Base-by-base conservation (phyloP, 2,888 invertebrate species). In the Eupithecia inturbata region DNA sequence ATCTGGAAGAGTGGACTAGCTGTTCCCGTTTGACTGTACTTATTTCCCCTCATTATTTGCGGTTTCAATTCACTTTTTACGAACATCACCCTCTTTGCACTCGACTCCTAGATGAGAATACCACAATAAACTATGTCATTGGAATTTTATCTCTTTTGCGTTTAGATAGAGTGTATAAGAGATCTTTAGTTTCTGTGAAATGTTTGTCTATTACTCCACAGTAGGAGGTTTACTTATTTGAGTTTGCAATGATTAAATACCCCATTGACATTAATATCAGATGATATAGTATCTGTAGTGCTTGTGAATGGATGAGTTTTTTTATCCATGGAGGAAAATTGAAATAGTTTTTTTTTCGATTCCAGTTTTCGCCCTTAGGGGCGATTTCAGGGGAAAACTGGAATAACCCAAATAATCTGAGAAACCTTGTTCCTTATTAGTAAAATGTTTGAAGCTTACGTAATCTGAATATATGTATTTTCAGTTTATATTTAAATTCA, bases 61-160 rank as follows among this genome's bases (percentile, higher is more conserved):
- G 93, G 93, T 93, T 94, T 93, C 92, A 93, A 94, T 94, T 92
- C 90, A 85, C 91, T 94, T 94, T 94, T 94, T 94, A 93, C 91
- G 87, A 89, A 82, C 87, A 19, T 67, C 49, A 89, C 91, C 90
- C 91, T 90, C 89, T 89, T 89, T 88, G 86, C 83, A 84, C 86
- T 83, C 87, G 89, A 91, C 89, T 88, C 87, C 87, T 85, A 77
- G 82, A 77, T 78, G 77, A 87, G 85, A 89, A 86, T 88, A 87
- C 82, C 83, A 86, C 87, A 88, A 88, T 87, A 81, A 82, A 83
- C 79, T 31, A 39, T 12, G 57, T 31, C 70, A 70, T 45, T 71
- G 71, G 22, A 79, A 75, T 73, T 73, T 75, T 49, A 72, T 12
- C 69, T 73, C 36, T 73, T 31, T 60, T 36, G 0, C 36, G 6